phyloP scores from a whole-genome alignment of 2,797 vertebrate genomes.

The Eleutherodactylus coqui region DNA sequence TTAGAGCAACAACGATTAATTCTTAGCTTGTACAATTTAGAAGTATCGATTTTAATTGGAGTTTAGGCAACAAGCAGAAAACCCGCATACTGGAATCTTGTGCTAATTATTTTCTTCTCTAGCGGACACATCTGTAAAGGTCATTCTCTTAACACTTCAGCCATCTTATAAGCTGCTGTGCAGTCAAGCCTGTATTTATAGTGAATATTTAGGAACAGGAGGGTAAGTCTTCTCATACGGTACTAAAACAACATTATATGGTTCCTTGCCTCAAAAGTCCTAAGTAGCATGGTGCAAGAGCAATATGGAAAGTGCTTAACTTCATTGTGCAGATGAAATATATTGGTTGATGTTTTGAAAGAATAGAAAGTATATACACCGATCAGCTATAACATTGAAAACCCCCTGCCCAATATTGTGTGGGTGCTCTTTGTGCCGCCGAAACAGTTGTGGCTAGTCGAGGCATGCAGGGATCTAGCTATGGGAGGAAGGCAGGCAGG shows the following conservation, averaged over 20 bases:
- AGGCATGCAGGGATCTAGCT: too few species aligned
- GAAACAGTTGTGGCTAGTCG: too few species aligned
- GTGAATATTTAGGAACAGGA: background rate
- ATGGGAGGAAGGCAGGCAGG: too few species aligned
- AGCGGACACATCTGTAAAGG: constrained; percentile 27
- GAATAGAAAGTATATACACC: too few species aligned
- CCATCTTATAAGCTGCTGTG: background rate
- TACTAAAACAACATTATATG: background rate
- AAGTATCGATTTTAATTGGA: constrained; percentile 40
- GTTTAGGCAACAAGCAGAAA: constrained; percentile 43
- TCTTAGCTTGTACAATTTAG: constrained; percentile 19
- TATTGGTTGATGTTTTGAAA: too few species aligned
- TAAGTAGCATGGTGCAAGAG: background rate
- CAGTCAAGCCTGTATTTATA: background rate
- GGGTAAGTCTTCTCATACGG: background rate
- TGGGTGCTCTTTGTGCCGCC: too few species aligned
- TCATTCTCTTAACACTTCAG: background rate
- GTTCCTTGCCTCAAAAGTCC: too few species aligned
- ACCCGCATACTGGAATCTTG: background rate
- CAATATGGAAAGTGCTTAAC: background rate
- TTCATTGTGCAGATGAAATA: too few species aligned
- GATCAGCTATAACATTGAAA: too few species aligned
- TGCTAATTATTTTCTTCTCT: constrained; percentile 33
- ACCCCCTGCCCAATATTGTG: too few species aligned
- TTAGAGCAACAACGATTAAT: background rate